These are phyloP conservation scores for Rhodophaea formosa DNA, from an alignment of 2,888 invertebrate genomes.

Conservation along the genomic window DNA sequence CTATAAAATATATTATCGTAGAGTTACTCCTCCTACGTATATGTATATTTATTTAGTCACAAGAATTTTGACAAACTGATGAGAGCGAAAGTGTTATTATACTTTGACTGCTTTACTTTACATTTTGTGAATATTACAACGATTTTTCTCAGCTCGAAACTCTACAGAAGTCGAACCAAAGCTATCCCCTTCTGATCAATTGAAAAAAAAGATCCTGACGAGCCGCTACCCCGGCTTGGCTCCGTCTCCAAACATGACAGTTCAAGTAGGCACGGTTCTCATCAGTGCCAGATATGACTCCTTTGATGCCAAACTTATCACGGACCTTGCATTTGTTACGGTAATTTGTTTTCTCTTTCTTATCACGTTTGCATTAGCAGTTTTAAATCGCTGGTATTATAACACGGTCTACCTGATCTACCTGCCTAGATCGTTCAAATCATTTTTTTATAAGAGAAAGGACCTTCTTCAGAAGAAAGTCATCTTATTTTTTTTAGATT, in stretches of 20 bases:
- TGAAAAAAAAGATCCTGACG: slow-evolving; percentile 74
- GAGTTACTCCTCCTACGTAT: too few relatives aligned
- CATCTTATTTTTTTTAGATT: too few relatives aligned
- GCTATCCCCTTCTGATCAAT: slow-evolving; percentile 71
- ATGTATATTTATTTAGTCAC: too few relatives aligned
- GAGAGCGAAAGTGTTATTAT: background rate
- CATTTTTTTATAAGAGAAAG: too few relatives aligned
- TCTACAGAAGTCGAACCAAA: slow-evolving; percentile 61
- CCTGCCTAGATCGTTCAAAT: too few relatives aligned
- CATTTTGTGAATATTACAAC: too few relatives aligned
- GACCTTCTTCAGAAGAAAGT: too few relatives aligned
- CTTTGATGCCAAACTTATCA: slow-evolving; percentile 51
- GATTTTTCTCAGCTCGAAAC: slow-evolving; percentile 36
- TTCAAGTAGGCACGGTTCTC: slow-evolving; percentile 50
- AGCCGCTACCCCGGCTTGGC: slow-evolving; percentile 65
- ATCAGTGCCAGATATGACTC: slow-evolving; percentile 57
- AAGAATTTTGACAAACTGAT: too few relatives aligned
- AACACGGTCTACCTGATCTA: too few relatives aligned
- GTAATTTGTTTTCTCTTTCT: slow-evolving; percentile 37
- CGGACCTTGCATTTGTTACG: slow-evolving; percentile 54
- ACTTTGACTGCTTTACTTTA: background rate
- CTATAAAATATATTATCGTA: too few relatives aligned
- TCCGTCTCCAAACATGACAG: slow-evolving; percentile 43
- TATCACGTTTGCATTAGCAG: too few relatives aligned
- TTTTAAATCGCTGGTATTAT: too few relatives aligned